Percentiles rank a stretch among this genome's conserved stretches.
phyloP scores from a whole-genome alignment of 2,888 invertebrate species.

The Callyntrura sp. region DNA sequence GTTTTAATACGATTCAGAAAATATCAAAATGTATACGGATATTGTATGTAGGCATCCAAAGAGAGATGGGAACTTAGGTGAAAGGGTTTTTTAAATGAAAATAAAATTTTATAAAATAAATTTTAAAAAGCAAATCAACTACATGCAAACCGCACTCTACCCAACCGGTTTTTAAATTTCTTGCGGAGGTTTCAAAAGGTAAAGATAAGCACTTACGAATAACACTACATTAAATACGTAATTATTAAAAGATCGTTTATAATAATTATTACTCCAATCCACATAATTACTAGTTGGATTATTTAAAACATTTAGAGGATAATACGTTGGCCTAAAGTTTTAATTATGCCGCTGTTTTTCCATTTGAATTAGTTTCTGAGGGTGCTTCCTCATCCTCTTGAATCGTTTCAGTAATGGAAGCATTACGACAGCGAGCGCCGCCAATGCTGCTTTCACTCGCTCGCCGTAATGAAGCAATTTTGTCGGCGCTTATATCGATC shows the following conservation, averaged over 20 bases:
- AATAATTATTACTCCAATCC: too few relatives aligned
- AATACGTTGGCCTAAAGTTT: not conserved
- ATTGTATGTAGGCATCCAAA: too few relatives aligned
- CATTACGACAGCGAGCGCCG: not conserved
- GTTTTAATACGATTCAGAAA: not conserved
- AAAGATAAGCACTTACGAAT: not conserved
- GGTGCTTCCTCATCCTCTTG: slow-evolving; percentile 57
- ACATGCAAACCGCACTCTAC: not conserved
- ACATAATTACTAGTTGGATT: too few relatives aligned
- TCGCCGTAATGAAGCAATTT: slow-evolving; percentile 6
- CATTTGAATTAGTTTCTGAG: slow-evolving; percentile 51
- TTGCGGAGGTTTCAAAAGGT: slow-evolving; percentile 13
- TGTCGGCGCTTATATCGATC: slow-evolving; percentile 9
- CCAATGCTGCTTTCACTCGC: slow-evolving; percentile 34
- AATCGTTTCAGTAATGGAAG: slow-evolving; percentile 39
- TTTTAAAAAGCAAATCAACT: not conserved
- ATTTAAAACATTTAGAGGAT: not conserved
- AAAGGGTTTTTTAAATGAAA: too few relatives aligned
- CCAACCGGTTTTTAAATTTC: not conserved
- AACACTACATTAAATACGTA: not conserved
- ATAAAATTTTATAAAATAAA: too few relatives aligned
- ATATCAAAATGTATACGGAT: too few relatives aligned
- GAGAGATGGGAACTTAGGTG: not conserved
- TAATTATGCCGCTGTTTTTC: slow-evolving; percentile 15
- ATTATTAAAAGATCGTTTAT: too few relatives aligned